These are phyloP conservation scores for Papilio protenor DNA, from an alignment of 2,888 invertebrate species.

Conservation along the genomic window DNA sequence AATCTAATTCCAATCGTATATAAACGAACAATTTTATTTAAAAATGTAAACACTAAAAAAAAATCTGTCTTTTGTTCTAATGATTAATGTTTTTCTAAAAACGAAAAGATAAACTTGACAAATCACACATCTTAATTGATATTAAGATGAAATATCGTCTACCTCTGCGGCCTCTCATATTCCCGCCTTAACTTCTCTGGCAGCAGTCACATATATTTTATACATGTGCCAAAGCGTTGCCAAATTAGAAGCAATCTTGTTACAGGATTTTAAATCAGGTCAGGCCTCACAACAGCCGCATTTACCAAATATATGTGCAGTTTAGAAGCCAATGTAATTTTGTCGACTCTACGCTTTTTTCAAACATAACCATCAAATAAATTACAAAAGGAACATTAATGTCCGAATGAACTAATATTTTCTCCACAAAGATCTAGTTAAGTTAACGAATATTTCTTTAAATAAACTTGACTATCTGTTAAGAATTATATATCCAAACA, in stretches of 20 bases:
- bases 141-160: neutral
- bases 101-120: neutral
- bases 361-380: constrained; percentile 20
- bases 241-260: constrained; percentile 43
- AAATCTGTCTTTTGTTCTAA: neutral
- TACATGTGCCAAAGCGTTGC: constrained; percentile 36
- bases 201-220: constrained; percentile 29
- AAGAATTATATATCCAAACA: neutral
- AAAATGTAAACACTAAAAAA: neutral
- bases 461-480: neutral
- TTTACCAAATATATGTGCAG: constrained; percentile 40
- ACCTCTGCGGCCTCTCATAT: constrained; percentile 4
- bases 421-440: neutral
- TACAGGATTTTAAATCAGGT: constrained; percentile 43
- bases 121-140: neutral
- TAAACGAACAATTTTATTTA: neutral
- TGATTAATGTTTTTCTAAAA: neutral
- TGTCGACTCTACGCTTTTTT: constrained; percentile 6
- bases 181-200: constrained; percentile 19
- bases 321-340: constrained; percentile 43
- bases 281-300: constrained; percentile 33
- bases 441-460: neutral
- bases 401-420: neutral
- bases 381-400: constrained; percentile 14
- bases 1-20: no score